These are phyloP conservation scores for Ephydatia muelleri DNA, from an alignment of 37 sponge, comb jelly and placozoan genomes.

Conservation along the genomic window DNA sequence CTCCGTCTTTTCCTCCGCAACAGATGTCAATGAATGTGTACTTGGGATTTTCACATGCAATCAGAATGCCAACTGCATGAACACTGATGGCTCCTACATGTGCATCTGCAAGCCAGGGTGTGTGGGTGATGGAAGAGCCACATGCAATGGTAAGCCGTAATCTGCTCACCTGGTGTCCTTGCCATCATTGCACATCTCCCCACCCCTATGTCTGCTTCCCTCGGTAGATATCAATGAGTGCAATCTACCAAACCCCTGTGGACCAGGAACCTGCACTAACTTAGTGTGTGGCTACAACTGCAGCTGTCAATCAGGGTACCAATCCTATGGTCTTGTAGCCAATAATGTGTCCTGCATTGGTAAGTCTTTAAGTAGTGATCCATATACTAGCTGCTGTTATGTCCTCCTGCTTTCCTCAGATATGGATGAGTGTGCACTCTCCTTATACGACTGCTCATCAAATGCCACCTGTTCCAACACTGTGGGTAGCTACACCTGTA, in stretches of 20 bases:
- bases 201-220: background rate
- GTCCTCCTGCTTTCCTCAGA: constrained; percentile 12
- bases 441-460: background rate
- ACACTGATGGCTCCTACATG: constrained; percentile 36
- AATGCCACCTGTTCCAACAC: constrained; percentile 32
- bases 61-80: constrained; percentile 17
- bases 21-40: constrained; percentile 43
- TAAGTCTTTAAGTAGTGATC: background rate
- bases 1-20: background rate
- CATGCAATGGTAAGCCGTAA: background rate
- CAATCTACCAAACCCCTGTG: background rate
- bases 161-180: background rate
- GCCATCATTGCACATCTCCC: background rate
- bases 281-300: constrained; percentile 18
- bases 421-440: constrained; percentile 27
- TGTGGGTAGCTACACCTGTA: constrained; percentile 23
- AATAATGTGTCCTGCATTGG: background rate
- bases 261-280: constrained; percentile 9
- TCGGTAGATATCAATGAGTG: constrained; percentile 14
- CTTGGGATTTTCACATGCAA: constrained; percentile 1
- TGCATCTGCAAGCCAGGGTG: constrained; percentile 35
- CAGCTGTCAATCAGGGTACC: constrained; percentile 14
- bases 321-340: background rate
- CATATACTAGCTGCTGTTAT: too few relatives aligned
- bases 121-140: background rate